Evolutionary conservation across 2,113 vertebrate species (phyloP).

Genomic region (Megalops atlanticus): DNA sequence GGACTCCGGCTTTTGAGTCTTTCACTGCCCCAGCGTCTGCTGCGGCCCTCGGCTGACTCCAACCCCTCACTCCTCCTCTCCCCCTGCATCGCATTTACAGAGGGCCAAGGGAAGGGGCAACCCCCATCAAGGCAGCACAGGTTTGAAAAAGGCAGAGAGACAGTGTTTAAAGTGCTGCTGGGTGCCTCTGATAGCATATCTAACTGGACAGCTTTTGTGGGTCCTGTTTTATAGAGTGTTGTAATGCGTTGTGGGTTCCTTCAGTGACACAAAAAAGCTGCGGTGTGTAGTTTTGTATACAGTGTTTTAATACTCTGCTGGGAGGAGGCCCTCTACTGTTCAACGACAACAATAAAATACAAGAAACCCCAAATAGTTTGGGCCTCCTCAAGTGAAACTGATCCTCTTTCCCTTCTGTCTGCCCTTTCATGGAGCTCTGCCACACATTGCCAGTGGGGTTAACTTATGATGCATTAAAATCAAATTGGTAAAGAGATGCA

Average conservation of each 20-base stretch:
- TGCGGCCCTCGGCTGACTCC: not conserved
- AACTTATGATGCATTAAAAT: conserved; percentile 65
- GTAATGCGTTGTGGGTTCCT: conserved; percentile 49
- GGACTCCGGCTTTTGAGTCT: conserved; percentile 9
- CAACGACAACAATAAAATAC: conserved; percentile 71
- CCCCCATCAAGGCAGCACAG: not conserved
- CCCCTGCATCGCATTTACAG: not conserved
- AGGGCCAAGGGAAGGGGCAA: not conserved
- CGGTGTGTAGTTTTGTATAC: conserved; percentile 60
- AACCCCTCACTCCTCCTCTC: not conserved
- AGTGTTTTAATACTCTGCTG: conserved; percentile 67
- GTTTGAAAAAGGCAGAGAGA: not conserved
- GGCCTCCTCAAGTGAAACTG: conserved; percentile 72
- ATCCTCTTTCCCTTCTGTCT: conserved; percentile 61
- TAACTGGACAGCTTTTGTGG: conserved; percentile 46
- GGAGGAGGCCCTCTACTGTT: conserved; percentile 28
- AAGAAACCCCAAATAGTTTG: conserved; percentile 69
- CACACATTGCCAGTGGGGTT: conserved; percentile 61
- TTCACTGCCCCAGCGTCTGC: conserved; percentile 24
- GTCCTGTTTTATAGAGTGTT: conserved; percentile 43
- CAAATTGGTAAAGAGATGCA: conserved; percentile 66
- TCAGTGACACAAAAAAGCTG: conserved; percentile 51
- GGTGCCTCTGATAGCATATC: conserved; percentile 5
- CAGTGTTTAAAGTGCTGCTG: not conserved
- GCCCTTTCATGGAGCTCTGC: conserved; percentile 43